phyloP scores from a whole-genome alignment of 2,888 invertebrate genomes.

The Pammene aurita region DNA sequence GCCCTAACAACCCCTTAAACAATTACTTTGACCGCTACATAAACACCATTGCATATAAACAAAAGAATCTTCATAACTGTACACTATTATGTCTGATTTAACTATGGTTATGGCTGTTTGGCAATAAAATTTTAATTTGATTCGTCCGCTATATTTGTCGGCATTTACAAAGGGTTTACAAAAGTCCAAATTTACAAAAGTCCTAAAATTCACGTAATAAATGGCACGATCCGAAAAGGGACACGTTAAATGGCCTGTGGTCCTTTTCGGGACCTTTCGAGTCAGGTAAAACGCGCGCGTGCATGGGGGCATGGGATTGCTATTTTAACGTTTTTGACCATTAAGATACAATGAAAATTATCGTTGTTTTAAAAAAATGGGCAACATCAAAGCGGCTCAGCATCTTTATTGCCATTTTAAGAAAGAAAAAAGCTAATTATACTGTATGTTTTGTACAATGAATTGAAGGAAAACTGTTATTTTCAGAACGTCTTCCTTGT shows the following conservation, averaged over 20 bases:
- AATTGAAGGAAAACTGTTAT: neutral
- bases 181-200: slow-evolving; percentile 57
- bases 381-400: slow-evolving; percentile 6
- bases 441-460: neutral
- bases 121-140: slow-evolving; percentile 23
- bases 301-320: slow-evolving; percentile 4
- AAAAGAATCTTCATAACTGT: slow-evolving; percentile 20
- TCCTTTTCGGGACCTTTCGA: slow-evolving; percentile 56
- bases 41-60: slow-evolving; percentile 32
- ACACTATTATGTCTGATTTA: slow-evolving; percentile 22
- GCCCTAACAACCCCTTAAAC: slow-evolving; percentile 14
- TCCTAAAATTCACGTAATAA: too few relatives aligned
- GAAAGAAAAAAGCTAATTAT: neutral
- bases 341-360: slow-evolving; percentile 18
- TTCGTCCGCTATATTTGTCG: slow-evolving; percentile 49
- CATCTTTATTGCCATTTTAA: slow-evolving; percentile 2
- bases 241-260: slow-evolving; percentile 59
- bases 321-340: slow-evolving; percentile 14
- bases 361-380: slow-evolving; percentile 3
- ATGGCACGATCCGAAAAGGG: slow-evolving; percentile 43
- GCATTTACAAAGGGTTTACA: slow-evolving; percentile 59
- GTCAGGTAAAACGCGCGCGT: slow-evolving; percentile 60
- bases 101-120: slow-evolving; percentile 9
- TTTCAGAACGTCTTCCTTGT: neutral
- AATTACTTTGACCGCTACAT: slow-evolving; percentile 28